Percentiles rank a stretch among this genome's conserved stretches.
These are phyloP conservation scores for Papilio helenus DNA, from an alignment of 1,140 invertebrate species.

Conservation along the genomic window DNA sequence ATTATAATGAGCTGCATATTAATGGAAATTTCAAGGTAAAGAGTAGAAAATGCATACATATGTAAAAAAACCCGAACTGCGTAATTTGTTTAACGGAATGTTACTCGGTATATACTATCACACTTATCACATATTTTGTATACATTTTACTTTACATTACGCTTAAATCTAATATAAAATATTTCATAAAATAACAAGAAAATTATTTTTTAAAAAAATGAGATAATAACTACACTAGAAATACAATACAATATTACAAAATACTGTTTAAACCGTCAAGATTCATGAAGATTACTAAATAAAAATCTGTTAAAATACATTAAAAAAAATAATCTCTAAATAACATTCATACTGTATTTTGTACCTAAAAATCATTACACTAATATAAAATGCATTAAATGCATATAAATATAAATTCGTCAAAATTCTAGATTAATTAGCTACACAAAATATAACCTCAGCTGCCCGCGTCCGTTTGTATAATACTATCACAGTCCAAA, in stretches of 20 bases:
- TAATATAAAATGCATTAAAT: constrained; percentile 7
- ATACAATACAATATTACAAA: constrained; percentile 4
- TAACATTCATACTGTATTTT: neutral
- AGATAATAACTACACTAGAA: neutral
- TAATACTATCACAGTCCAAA: constrained; percentile 60
- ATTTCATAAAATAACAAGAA: constrained; percentile 10
- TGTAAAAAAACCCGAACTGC: no score
- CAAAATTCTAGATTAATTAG: neutral
- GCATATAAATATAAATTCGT: constrained; percentile 15
- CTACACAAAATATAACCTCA: neutral
- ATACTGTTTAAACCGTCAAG: constrained; percentile 25
- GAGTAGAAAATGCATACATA: no score
- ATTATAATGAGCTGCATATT: neutral
- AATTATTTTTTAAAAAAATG: neutral
- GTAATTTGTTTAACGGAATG: no score
- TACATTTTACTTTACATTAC: neutral
- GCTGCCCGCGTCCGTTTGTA: constrained; percentile 57
- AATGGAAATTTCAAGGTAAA: neutral
- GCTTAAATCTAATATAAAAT: constrained; percentile 6
- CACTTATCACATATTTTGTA: neutral
- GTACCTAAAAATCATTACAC: neutral
- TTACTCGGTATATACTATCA: neutral
- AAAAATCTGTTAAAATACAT: neutral
- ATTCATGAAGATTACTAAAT: neutral
- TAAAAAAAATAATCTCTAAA: neutral